phyloP scores from a whole-genome alignment of 2,797 vertebrate genomes.

The Liasis olivaceus region DNA sequence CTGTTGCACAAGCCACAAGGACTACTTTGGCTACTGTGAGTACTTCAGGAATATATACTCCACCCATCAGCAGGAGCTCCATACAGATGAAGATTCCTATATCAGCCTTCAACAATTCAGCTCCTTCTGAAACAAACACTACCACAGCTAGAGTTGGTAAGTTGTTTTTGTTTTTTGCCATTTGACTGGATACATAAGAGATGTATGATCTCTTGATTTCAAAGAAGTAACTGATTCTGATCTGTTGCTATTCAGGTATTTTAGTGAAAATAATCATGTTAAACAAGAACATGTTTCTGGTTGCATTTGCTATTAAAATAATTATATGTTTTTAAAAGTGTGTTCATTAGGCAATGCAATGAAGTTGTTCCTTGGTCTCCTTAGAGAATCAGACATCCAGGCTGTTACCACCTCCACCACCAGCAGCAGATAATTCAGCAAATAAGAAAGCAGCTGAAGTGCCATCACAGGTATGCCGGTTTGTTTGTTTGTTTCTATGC shows the following conservation, averaged over 20 bases:
- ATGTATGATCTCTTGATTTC: not conserved
- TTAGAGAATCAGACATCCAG: conserved; percentile 88
- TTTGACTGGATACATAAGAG: too few species aligned
- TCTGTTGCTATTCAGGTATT: not conserved
- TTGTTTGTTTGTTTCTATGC: conserved; percentile 44
- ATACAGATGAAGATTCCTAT: conserved; percentile 78
- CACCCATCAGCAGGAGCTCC: conserved; percentile 65
- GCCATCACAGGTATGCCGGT: conserved; percentile 72
- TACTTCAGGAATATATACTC: conserved; percentile 73
- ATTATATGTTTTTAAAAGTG: not conserved
- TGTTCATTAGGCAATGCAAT: conserved; percentile 42
- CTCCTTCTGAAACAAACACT: conserved; percentile 64
- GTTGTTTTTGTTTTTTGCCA: conserved; percentile 36
- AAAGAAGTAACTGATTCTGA: not conserved
- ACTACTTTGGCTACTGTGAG: conserved; percentile 76
- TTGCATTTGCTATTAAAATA: not conserved
- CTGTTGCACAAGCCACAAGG: conserved; percentile 76
- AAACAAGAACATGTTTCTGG: not conserved
- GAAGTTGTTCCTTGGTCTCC: conserved; percentile 60
- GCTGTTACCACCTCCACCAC: conserved; percentile 2
- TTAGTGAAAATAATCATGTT: not conserved
- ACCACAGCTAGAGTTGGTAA: conserved; percentile 72
- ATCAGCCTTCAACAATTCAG: conserved; percentile 70
- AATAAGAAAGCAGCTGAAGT: conserved; percentile 74
- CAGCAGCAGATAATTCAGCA: conserved; percentile 73